A percentile compares a stretch with the other conserved stretches of the same genome.
Conservation (phyloP, 2,888 invertebrate species). For the Aphidius colemani region DNA sequence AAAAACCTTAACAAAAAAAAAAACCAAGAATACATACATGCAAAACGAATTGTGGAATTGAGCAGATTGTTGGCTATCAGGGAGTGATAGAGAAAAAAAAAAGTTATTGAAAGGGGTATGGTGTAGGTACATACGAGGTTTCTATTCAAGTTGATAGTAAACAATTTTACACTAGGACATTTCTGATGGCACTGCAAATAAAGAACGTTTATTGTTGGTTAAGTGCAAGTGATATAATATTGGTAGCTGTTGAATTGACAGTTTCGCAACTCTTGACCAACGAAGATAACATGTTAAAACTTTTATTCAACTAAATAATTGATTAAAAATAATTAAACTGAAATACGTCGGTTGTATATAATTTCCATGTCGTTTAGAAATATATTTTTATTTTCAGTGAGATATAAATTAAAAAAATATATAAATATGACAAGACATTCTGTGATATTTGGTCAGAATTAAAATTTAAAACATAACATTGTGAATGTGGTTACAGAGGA, state of each 20-base stretch:
- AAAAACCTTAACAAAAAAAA: no score
- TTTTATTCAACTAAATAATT: background rate
- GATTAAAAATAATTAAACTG: background rate
- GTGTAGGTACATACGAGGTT: background rate
- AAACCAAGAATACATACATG: no score
- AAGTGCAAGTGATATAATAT: background rate
- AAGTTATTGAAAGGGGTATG: background rate
- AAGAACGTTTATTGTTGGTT: constrained; percentile 1
- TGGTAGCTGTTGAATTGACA: background rate
- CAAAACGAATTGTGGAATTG: no score
- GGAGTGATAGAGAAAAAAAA: background rate
- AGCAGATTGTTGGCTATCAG: background rate
- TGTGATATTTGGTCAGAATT: no score
- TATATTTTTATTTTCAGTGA: no score
- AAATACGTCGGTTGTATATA: background rate
- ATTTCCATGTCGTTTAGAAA: background rate
- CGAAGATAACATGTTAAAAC: background rate
- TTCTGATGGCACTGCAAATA: constrained; percentile 6
- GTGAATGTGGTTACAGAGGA: background rate
- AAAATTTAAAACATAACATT: no score
- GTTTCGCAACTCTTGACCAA: background rate
- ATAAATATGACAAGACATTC: no score
- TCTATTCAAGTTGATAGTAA: constrained; percentile 10
- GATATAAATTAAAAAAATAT: no score
- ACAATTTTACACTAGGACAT: constrained; percentile 5